Conservation (phyloP, 2,113 vertebrate species). For the Boulengeromyrus knoepffleri region DNA sequence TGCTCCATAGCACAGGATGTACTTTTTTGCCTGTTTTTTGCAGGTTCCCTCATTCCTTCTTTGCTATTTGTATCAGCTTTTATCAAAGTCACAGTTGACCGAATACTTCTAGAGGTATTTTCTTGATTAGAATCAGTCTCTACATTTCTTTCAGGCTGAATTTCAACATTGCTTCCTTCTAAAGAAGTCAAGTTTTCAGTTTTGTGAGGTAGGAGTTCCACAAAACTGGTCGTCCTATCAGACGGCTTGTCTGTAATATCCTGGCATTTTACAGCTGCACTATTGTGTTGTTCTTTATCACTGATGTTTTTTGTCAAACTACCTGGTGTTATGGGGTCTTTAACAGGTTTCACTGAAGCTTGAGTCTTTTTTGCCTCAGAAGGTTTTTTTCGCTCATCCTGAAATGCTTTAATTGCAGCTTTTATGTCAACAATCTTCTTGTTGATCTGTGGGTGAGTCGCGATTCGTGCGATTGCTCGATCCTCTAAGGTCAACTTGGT, state of each 20-base stretch:
- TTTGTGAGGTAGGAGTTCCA: neutral
- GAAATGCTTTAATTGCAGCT: slow-evolving; percentile 79
- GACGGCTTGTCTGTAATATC: slow-evolving; percentile 9
- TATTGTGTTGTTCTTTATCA: neutral
- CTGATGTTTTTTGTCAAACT: neutral
- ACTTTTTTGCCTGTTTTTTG: slow-evolving; percentile 18
- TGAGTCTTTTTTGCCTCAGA: slow-evolving; percentile 30
- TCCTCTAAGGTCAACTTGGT: slow-evolving; percentile 65
- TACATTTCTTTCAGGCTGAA: slow-evolving; percentile 16
- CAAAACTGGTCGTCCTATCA: neutral
- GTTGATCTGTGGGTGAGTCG: slow-evolving; percentile 73
- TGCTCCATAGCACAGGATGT: slow-evolving; percentile 19
- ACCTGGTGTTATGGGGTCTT: neutral
- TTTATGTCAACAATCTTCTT: slow-evolving; percentile 70
- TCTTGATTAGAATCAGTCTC: neutral
- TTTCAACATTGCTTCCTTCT: neutral
- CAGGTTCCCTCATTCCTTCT: slow-evolving; percentile 24
- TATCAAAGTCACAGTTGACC: neutral
- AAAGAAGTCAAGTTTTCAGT: neutral
- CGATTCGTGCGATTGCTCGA: slow-evolving; percentile 76
- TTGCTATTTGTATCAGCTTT: neutral
- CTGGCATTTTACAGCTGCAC: neutral
- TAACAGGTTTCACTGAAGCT: slow-evolving; percentile 39
- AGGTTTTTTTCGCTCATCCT: slow-evolving; percentile 64
- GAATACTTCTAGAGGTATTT: neutral